A percentile compares a stretch with the other conserved stretches of the same genome.
Evolutionary conservation across 92 coral and sea anemone genomes (phyloP).

Genomic region (Virgularia gustaviana): DNA sequence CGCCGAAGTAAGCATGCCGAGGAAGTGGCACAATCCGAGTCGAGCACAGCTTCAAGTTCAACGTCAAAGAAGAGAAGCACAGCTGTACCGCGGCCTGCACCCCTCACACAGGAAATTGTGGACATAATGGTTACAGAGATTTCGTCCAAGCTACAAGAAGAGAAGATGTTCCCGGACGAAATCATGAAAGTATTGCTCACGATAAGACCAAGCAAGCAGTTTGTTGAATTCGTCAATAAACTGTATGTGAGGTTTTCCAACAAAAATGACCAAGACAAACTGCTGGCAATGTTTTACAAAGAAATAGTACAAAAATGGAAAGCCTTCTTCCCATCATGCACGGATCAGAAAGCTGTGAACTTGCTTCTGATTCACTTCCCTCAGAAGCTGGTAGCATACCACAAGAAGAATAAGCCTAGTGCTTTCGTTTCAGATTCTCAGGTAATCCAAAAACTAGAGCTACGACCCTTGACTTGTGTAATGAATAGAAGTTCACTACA

Average conservation of each 20-base stretch:
- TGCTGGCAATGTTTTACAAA: not conserved
- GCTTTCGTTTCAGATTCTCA: no score
- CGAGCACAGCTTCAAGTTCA: no score
- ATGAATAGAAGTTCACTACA: no score
- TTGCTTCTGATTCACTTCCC: not conserved
- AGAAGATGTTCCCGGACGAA: not conserved
- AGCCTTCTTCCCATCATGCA: slow-evolving; percentile 1
- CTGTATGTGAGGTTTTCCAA: not conserved
- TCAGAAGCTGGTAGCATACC: not conserved
- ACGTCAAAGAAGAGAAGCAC: no score
- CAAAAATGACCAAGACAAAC: not conserved
- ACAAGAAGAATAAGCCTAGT: no score
- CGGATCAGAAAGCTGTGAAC: slow-evolving; percentile 2
- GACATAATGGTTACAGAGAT: not conserved
- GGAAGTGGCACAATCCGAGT: not conserved
- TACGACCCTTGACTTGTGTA: no score
- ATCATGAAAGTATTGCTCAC: not conserved
- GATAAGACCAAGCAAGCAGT: not conserved
- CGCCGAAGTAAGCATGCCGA: not conserved
- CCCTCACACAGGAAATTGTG: not conserved
- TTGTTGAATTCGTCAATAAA: not conserved
- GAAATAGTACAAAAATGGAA: not conserved
- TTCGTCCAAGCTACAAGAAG: no score
- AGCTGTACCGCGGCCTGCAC: no score
- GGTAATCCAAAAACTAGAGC: no score